Conservation (phyloP, 2,888 invertebrate genomes). For the Gonocerus acuteangulatus region DNA sequence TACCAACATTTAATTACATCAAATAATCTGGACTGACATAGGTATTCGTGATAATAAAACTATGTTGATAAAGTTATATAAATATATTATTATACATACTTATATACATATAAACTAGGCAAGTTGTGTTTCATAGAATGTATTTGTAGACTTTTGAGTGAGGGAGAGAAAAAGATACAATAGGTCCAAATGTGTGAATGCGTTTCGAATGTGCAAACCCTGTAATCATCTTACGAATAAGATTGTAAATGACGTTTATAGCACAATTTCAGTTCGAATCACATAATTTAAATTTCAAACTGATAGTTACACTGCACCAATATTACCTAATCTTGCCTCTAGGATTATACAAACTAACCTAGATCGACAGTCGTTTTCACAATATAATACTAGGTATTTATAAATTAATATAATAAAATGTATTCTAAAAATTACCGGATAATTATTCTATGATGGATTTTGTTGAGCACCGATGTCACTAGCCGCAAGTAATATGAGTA, state of each 20-base stretch:
- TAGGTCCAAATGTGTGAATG: constrained; percentile 33
- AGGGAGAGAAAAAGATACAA: constrained; percentile 25
- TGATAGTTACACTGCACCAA: constrained; percentile 32
- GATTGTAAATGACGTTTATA: constrained; percentile 29
- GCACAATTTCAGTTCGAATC: constrained; percentile 31
- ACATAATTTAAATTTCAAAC: constrained; percentile 23
- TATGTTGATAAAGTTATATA: constrained; percentile 28
- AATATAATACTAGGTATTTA: constrained; percentile 26
- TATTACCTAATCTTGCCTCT: constrained; percentile 30
- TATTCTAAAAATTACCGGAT: constrained; percentile 16
- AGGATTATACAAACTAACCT: constrained; percentile 29
- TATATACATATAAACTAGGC: constrained; percentile 27
- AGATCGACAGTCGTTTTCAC: constrained; percentile 19
- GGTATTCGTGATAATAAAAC: constrained; percentile 35
- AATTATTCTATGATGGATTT: constrained; percentile 23
- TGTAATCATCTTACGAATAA: constrained; percentile 31
- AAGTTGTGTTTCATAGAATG: constrained; percentile 31
- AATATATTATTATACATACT: constrained; percentile 28
- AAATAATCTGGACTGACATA: constrained; percentile 34
- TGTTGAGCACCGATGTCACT: constrained; percentile 25
- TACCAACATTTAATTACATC: constrained; percentile 28
- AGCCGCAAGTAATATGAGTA: constrained; percentile 26
- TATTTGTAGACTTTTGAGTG: constrained; percentile 21
- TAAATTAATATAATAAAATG: constrained; percentile 24
- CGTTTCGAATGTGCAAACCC: not conserved